A percentile compares a stretch with the other conserved stretches of the same genome.
Conservation (phyloP, 2,113 vertebrate species). For the Syngnathus typhle region DNA sequence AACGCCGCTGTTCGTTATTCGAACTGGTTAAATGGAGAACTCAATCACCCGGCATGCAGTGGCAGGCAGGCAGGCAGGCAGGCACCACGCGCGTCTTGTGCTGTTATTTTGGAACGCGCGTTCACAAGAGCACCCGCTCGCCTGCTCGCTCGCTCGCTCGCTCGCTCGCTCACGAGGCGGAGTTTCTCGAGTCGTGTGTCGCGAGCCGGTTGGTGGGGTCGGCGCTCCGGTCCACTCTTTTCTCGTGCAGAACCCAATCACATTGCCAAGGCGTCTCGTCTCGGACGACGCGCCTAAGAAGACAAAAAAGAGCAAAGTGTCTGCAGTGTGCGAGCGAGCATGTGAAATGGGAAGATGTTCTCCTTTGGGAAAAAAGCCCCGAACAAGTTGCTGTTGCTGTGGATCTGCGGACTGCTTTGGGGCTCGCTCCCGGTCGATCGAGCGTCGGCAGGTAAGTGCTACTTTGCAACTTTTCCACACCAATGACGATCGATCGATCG, state of each 20-base stretch:
- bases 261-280: background rate
- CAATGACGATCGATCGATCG: background rate
- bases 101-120: conserved; percentile 11
- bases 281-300: background rate
- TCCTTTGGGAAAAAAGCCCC: conserved; percentile 18
- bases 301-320: background rate
- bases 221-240: background rate
- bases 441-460: conserved; percentile 54
- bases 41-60: background rate
- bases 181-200: conserved; percentile 11
- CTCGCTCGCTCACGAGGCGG: conserved; percentile 45
- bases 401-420: conserved; percentile 44
- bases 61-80: too few relatives aligned
- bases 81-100: background rate
- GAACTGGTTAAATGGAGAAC: background rate
- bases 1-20: background rate
- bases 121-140: background rate
- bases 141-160: conserved; percentile 20
- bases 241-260: background rate
- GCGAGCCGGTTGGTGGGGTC: background rate
- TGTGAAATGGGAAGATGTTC: conserved; percentile 58
- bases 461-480: background rate
- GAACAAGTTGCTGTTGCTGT: conserved; percentile 37
- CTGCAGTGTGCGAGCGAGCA: conserved; percentile 28
- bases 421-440: conserved; percentile 55